Evolutionary conservation across 2,797 vertebrate genomes (phyloP), one percentile per base, ranked within the genome.

Genomic region (Siniperca undulata): DNA sequence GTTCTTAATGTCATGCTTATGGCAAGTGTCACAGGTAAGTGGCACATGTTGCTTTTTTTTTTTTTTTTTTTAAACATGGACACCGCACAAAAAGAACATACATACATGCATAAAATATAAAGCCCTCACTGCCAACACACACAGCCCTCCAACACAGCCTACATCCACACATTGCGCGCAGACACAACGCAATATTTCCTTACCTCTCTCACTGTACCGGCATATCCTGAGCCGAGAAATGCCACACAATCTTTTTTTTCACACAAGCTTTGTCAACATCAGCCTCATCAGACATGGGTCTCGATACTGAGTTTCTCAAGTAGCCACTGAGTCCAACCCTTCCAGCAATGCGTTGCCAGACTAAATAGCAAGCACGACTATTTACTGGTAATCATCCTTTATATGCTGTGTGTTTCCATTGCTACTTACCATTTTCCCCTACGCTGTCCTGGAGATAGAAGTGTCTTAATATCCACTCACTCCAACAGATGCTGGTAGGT

Each of bases 401-500:
- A 77, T 94, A 94, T 94, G 93, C 93, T 85, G 91, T 79, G 88
- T 75, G 89, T 93, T 94, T 95, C 93, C 93, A 94, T 85, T 90
- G 94, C 93, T 97, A 98, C 98, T 99, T 96, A 99, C 98, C 98
- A 99, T 99, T 95, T 97, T 27, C 95, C 95, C 92, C 93, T 97
- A 95, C 95, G 97, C 97, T 97, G 97, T 98, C 97, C 97, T 96
- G 97, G 97, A 98, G 97, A 98, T 96, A 97, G 96, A 97, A 98
- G 97, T 97, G 98, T 96, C 96, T 98, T 98, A 99, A 98, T 98
- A 98, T 98, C 97, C 97, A 96, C 97, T 98, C 97, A 98, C 97
- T 97, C 97, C 97, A 99, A 98, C 97, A 98, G 97, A 98, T 98
- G 98, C 98, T 97, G 97, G 97, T 97, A 98, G 97, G 97, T 98